A percentile compares a stretch with the other conserved stretches of the same genome.
These are phyloP conservation scores for Artibeus lituratus DNA, from an alignment of 2,797 vertebrate species.

Conservation along the genomic window DNA sequence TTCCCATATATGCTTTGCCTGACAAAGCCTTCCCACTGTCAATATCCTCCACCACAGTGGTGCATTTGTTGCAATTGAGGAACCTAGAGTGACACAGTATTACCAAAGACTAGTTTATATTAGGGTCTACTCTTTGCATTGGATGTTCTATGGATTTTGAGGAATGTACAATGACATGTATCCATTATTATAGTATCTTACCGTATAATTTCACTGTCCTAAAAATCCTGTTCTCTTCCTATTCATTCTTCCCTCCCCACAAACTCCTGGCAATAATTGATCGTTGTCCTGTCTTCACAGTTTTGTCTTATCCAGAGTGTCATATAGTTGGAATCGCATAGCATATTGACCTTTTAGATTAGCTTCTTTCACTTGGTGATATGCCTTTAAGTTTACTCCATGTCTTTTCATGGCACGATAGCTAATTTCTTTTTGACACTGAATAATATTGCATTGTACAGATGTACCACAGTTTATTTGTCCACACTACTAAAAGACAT, in stretches of 20 bases:
- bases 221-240: not conserved
- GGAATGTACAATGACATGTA: not conserved
- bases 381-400: not conserved
- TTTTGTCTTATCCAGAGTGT: not conserved
- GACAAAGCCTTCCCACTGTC: not conserved
- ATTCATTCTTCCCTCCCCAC: not conserved
- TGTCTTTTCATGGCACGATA: not conserved
- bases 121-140: not conserved
- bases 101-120: not conserved
- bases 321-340: not conserved
- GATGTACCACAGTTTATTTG: not conserved
- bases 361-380: not conserved
- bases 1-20: not conserved
- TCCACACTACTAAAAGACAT: not conserved
- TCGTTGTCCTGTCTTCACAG: not conserved
- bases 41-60: not conserved
- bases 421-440: not conserved
- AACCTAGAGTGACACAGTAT: not conserved
- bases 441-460: not conserved
- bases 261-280: not conserved
- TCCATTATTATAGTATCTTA: not conserved
- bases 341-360: not conserved
- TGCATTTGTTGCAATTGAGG: not conserved
- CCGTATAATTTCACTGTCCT: not conserved
- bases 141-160: not conserved